Evolutionary conservation across 2,888 invertebrate genomes (phyloP), one percentile per base, ranked within the genome.

Genomic region (Microplitis deprimator): DNA sequence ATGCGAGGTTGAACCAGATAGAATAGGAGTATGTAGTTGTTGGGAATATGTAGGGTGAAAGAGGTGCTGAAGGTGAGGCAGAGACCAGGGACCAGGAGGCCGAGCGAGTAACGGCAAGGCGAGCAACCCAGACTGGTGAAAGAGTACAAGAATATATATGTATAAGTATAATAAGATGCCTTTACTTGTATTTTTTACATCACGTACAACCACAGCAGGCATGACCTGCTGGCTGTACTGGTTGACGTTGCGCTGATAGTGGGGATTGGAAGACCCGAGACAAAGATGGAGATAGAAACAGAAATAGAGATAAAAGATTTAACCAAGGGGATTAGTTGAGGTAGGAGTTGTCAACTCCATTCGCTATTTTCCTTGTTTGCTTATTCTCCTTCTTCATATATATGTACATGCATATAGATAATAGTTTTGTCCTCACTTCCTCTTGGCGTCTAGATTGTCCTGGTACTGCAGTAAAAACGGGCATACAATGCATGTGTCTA

Each of bases 21-120:
- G 80, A 80, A 79, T 79, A 75, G 81, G 78, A 81, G 79, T 77
- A 77, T 75, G 71, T 41, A 41, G 50, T 13, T 50, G 13, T 13
- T 10, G 50, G 13, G 8, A 50, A 6, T 62, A 72, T 60, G 61
- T 76, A 80, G 70, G 70, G 78, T 77, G 80, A 79, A 68, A 74
- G 78, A 76, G 50, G 13, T 8, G 13, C 8, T 50, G 50, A 50
- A 50, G 50, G 50, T 50, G 50, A 50, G 50, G 50, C 50, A n/a
- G 29, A 4, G 29, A 29, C 29, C 29, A 29, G 29, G 29, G 29
- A 29, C 29, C 29, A 29, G 29, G 29, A 29, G 70, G 74, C 61
- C 41, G 38, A 13, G 68, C 41, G 62, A 73, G 40, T 40, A 62
- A 65, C 71, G 50, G 50, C 59, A 40, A 64, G 29, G 40, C 38